Base-by-base conservation (phyloP, 1,140 invertebrate species). In the Drosophila nasuta region DNA sequence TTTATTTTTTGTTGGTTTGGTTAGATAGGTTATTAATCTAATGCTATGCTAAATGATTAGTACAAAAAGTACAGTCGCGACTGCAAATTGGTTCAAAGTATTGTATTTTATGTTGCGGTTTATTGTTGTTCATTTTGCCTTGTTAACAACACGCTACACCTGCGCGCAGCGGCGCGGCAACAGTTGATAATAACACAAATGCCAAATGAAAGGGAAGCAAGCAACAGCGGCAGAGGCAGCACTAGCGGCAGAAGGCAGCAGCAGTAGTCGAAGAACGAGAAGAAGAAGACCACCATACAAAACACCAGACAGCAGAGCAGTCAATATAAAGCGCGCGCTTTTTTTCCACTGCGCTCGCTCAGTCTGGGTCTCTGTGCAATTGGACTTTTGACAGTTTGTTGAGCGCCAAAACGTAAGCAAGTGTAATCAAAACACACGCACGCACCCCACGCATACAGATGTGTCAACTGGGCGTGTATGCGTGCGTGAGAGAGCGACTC, bases 341-440 rank as follows among this genome's bases (percentile, higher is more conserved):
- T 87, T 87, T 60, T 52, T 38, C 8, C 66, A 74, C 66, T 74
- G 67, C 58, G 46, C 30, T 60, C 58, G 48, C 51, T 38, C 35
- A 3, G 7, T 10, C 8, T 38, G 7, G 7, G 35, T 38, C 35
- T 70, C 43, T 77, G 82, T 87, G 65, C 79, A 87, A 82, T 87
- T 87, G 82, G 82, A 87, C 83, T 79, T 77, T 73, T 63, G 59
- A 71, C 52, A 76, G 82, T 70, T 63, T 67, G 71, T 69, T 86
- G 77, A 79, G 83, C 85, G 85, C 85, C 81, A 89, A 89, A 89
- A 85, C 75, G 77, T 64, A 75, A 75, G 72, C 81, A 88, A 88
- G 79, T 89, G 86, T 89, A 88, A 88, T 88, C 85, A 88, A 88
- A 89, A 88, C 85, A 89, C 86, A 89, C 86, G 81, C 81, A 85